Base-by-base conservation (phyloP, 92 coral and sea anemone species). In the Zoanthus sociatus region DNA sequence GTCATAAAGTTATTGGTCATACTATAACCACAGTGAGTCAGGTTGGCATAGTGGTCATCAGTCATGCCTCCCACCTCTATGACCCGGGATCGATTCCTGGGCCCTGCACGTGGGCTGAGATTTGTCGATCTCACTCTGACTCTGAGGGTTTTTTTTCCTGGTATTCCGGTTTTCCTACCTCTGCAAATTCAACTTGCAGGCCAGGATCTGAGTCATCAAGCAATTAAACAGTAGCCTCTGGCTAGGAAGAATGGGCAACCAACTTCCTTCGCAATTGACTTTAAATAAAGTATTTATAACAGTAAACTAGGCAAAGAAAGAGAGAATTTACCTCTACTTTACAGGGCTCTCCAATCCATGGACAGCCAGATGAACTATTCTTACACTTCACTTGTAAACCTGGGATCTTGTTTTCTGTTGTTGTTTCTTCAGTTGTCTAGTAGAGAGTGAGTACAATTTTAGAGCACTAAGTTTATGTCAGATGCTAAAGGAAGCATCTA, bases 351-450 rank as follows among this genome's bases (percentile, higher is more conserved):
- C 85, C 85, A n/a, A 31, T 46, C 85, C 85, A 81, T 26, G 46
- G 74, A 68, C 85, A 81, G 31, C 85, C 85, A 67, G 21, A 58
- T 81, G 73, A 81, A 21, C 63, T 66, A 55, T 81, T 74, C 71
- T 81, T 81, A 53, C 85, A 81, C 14, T 21, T 81, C 20, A 74
- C 1, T 67, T 64, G 75, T 11, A 79, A 13, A 33, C 37, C 2
- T 7, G 72, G 54, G n/a, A 61, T 61, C 45, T 45, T 30, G 20
- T 48, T 61, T 45, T 63, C 84, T 61, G 58, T 47, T 42, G 84
- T 45, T 79, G n/a, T 45, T 4, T 81, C 85, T 81, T 81, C 85
- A 81, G n/a, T 60, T 13, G 63, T 67, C 85, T 81, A 9, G 33
- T 45, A 75, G 33, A 75, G 78, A 20, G 69, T 6, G n/a, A 63